Percentiles rank a stretch among this genome's conserved stretches.
These are phyloP conservation scores for Glossophaga mutica DNA, from an alignment of 2,797 vertebrate genomes.

Conservation along the genomic window DNA sequence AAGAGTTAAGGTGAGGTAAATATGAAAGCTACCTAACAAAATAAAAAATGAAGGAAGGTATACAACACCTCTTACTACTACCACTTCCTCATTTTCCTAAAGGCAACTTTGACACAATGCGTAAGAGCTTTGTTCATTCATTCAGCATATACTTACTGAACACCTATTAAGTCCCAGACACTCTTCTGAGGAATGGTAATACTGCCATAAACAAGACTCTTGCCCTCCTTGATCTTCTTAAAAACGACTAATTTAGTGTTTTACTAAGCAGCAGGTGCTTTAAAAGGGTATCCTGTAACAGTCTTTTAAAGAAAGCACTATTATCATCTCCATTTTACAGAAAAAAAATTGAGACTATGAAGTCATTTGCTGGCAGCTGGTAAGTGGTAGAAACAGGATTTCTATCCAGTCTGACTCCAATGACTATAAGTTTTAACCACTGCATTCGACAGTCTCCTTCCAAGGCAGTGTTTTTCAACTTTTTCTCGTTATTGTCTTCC, in stretches of 20 bases:
- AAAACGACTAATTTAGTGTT: background rate
- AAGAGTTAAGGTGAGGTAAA: conserved; percentile 16
- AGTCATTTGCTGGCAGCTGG: background rate
- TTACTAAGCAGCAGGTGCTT: background rate
- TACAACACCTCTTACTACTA: background rate
- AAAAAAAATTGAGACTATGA: background rate
- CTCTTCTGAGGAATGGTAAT: background rate
- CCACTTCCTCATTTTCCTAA: background rate
- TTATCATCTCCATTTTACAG: background rate
- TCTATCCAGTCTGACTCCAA: background rate
- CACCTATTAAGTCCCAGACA: background rate
- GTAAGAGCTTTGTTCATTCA: background rate
- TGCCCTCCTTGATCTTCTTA: background rate
- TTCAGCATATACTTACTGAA: background rate
- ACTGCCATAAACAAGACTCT: background rate
- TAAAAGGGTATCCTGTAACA: background rate
- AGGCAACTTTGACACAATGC: background rate
- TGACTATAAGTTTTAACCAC: background rate
- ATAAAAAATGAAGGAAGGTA: background rate
- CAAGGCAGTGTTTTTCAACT: background rate
- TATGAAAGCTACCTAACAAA: background rate
- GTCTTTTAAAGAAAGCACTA: conserved; percentile 34
- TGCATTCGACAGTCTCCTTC: background rate
- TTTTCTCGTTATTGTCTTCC: background rate
- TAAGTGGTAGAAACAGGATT: background rate